phyloP scores from a whole-genome alignment of 2,888 invertebrate species.

The Pardosa pseudoannulata region DNA sequence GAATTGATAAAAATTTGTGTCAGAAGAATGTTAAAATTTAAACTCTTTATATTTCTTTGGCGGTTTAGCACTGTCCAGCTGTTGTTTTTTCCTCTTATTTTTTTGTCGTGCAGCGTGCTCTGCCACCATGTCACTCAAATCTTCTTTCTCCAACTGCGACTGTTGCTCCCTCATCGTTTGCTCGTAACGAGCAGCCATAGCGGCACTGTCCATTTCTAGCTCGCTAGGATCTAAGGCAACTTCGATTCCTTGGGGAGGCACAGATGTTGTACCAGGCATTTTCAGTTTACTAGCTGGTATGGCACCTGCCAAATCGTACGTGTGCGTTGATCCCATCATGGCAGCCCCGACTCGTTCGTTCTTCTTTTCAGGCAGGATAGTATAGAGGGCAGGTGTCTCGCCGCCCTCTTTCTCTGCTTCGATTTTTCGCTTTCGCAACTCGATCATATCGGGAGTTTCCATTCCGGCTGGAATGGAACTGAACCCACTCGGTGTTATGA shows the following conservation, averaged over 20 bases:
- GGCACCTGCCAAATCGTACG: conserved; percentile 91
- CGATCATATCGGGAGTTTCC: conserved; percentile 99
- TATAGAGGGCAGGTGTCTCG: conserved; percentile 96
- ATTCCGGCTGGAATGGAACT: conserved; percentile 93
- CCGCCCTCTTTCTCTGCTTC: conserved; percentile 96
- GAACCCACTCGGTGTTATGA: conserved; percentile 96
- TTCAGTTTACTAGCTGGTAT: conserved; percentile 57
- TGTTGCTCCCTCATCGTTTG: conserved; percentile 96
- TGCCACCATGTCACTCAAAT: conserved; percentile 98
- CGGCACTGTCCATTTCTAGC: conserved; percentile 95
- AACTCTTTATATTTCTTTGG: conserved; percentile 99
- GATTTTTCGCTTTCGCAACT: conserved; percentile 96
- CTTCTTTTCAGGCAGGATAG: conserved; percentile 95
- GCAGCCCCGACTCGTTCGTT: conserved; percentile 90
- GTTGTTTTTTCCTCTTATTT: conserved; percentile 92
- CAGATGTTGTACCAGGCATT: conserved; percentile 49
- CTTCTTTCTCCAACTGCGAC: conserved; percentile 91
- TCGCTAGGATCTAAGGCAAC: conserved; percentile 98
- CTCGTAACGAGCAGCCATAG: conserved; percentile 96
- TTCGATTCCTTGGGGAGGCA: conserved; percentile 83
- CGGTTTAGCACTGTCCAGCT: conserved; percentile 89
- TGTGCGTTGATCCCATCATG: conserved; percentile 97
- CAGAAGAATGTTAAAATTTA: conserved; percentile 88
- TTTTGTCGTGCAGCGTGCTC: conserved; percentile 98
- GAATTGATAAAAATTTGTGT: no score